Evolutionary conservation across 1,140 invertebrate genomes (phyloP).

Genomic region (Aphaenogaster ashmeadi): DNA sequence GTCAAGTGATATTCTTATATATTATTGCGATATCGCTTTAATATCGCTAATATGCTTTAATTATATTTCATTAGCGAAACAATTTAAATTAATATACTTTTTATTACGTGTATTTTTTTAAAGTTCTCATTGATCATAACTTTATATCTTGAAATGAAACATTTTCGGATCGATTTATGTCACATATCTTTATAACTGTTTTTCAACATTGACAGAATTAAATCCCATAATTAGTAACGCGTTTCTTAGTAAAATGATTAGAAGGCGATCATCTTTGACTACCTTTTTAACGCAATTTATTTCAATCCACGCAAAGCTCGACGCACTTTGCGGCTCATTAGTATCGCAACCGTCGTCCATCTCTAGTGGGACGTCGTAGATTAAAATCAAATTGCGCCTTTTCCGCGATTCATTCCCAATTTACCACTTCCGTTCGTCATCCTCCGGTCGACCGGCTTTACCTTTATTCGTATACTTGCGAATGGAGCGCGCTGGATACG

Average conservation of each 20-base stretch:
- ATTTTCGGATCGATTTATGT: neutral
- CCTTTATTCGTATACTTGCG: conserved; percentile 47
- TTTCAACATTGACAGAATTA: neutral
- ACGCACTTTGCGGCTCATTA: conserved; percentile 49
- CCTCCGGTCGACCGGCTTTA: conserved; percentile 37
- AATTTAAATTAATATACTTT: neutral
- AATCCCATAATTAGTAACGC: neutral
- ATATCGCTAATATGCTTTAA: neutral
- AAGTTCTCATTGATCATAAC: neutral
- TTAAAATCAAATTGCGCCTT: conserved; percentile 60
- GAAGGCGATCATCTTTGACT: conserved; percentile 5
- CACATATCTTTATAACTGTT: neutral
- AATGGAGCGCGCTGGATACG: conserved; percentile 41
- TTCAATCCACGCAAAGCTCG: neutral
- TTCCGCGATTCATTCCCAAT: conserved; percentile 59
- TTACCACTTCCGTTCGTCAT: conserved; percentile 41
- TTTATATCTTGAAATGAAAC: neutral
- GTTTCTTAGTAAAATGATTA: neutral
- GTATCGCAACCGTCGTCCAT: conserved; percentile 33
- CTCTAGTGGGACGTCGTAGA: conserved; percentile 30
- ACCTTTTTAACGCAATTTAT: neutral
- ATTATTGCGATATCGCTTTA: neutral
- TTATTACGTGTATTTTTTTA: neutral
- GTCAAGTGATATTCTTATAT: neutral
- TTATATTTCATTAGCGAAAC: neutral